phyloP scores from a whole-genome alignment of 2,888 invertebrate species.

The Pediacus dermestoides region DNA sequence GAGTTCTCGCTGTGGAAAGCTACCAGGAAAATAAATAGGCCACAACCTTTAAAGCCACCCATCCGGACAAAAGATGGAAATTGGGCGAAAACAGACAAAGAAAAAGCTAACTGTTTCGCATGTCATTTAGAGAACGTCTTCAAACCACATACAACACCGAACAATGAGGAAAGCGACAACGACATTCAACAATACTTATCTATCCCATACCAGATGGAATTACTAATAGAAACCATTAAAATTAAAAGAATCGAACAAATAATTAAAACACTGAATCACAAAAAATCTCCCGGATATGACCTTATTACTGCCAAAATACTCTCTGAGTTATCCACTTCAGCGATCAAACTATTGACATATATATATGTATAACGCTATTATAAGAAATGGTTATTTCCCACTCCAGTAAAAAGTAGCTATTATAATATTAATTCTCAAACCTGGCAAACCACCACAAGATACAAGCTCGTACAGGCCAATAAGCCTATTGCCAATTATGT shows the following conservation, averaged over 20 bases:
- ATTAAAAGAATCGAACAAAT: no score
- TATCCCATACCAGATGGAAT: no score
- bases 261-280: neutral
- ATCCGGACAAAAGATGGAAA: constrained; percentile 6
- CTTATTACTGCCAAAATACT: neutral
- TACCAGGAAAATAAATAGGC: constrained; percentile 6
- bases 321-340: neutral
- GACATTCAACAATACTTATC: no score
- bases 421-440: no score
- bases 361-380: neutral
- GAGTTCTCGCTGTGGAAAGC: constrained; percentile 12
- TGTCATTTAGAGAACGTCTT: constrained; percentile 4
- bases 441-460: no score
- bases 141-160: neutral
- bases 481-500: no score
- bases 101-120: constrained; percentile 8
- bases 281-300: no score
- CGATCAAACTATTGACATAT: neutral
- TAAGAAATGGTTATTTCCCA: neutral
- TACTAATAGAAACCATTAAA: no score
- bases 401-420: neutral
- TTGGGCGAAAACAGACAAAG: constrained; percentile 9
- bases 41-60: constrained; percentile 7
- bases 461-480: no score
- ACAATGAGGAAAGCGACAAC: no score